Conservation (phyloP, 53 echinoderm and acorn worm genomes). For the Echinometra lucunter region DNA sequence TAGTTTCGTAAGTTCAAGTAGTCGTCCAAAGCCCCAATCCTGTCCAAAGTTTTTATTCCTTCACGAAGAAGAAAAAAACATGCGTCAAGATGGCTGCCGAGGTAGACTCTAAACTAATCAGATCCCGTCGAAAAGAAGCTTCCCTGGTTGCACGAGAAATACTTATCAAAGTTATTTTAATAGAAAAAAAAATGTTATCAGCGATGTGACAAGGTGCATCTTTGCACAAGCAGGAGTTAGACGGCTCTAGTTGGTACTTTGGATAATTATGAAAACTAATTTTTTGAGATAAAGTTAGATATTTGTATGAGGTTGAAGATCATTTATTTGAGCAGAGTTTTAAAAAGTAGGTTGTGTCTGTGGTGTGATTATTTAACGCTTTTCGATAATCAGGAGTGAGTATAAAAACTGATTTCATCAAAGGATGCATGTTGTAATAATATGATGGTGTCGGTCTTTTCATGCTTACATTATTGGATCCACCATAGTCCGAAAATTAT, state of each 20-base stretch:
- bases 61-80: not conserved
- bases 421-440: not conserved
- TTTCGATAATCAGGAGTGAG: not conserved
- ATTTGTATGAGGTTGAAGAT: not conserved
- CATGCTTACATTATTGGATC: too few species aligned
- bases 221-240: not conserved
- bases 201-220: not conserved
- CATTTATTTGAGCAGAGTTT: not conserved
- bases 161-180: not conserved
- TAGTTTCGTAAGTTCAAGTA: too few species aligned
- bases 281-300: not conserved
- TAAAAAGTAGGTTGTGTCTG: not conserved
- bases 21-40: not conserved
- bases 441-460: not conserved
- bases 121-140: not conserved
- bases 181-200: too few species aligned
- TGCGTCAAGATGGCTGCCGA: not conserved
- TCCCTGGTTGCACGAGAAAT: not conserved
- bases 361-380: not conserved
- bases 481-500: too few species aligned
- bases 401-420: not conserved
- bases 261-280: conserved; percentile 4
- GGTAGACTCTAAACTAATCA: not conserved
- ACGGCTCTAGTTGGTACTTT: not conserved
- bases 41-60: not conserved